Evolutionary conservation across 2,888 invertebrate genomes (phyloP).

Genomic region (Buathra laborator): DNA sequence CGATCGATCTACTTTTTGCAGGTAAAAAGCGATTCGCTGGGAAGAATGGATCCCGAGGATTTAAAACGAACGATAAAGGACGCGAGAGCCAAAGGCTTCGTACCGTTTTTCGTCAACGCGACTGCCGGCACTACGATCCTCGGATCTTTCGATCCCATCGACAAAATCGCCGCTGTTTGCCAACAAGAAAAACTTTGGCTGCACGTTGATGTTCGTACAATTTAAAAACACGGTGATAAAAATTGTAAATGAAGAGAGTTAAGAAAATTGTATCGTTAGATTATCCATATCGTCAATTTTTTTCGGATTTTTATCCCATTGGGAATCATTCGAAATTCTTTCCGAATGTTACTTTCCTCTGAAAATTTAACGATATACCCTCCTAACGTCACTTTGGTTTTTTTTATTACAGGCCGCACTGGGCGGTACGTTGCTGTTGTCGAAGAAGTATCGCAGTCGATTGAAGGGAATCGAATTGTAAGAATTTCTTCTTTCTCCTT

Average conservation of each 20-base stretch:
- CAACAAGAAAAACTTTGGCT: slow-evolving; percentile 90
- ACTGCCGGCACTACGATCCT: slow-evolving; percentile 94
- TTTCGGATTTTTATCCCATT: too few relatives aligned
- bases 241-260: too few relatives aligned
- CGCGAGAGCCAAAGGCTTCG: slow-evolving; percentile 85
- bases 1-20: slow-evolving; percentile 82
- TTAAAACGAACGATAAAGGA: slow-evolving; percentile 87
- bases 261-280: too few relatives aligned
- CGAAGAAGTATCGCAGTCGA: slow-evolving; percentile 88
- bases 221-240: not conserved
- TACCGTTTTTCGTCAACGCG: slow-evolving; percentile 91
- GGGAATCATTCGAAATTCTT: too few relatives aligned
- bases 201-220: slow-evolving; percentile 91
- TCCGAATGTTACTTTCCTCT: too few relatives aligned
- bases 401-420: slow-evolving; percentile 89
- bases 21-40: slow-evolving; percentile 89
- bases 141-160: slow-evolving; percentile 93
- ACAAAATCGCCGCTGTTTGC: slow-evolving; percentile 90
- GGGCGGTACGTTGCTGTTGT: slow-evolving; percentile 92
- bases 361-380: not conserved
- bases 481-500: slow-evolving; percentile 66
- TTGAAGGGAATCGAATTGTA: slow-evolving; percentile 90
- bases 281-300: too few relatives aligned
- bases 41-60: slow-evolving; percentile 89
- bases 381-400: not conserved